phyloP scores from a whole-genome alignment of 2,113 vertebrate genomes.

The Corythaixoides concolor region DNA sequence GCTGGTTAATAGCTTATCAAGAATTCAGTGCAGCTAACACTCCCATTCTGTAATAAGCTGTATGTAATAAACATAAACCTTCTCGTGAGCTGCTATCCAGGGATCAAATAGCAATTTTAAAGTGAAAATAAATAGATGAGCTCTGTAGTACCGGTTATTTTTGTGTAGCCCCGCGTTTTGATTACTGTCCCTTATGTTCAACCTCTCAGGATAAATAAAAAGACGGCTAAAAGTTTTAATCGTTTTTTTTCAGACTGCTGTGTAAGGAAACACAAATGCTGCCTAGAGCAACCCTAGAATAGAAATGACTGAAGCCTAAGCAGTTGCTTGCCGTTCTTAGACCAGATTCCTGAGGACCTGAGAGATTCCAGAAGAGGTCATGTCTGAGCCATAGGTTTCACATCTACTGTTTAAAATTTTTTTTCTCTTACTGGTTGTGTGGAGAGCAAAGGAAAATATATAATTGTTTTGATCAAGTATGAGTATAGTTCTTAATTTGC shows the following conservation, averaged over 20 bases:
- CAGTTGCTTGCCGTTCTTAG: constrained; percentile 55
- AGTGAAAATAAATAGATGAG: not conserved
- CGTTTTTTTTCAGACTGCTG: not conserved
- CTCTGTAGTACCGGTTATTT: not conserved
- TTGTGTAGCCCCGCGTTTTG: not conserved
- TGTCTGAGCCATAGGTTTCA: not conserved
- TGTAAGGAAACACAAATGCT: not conserved
- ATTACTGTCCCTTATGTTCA: not conserved
- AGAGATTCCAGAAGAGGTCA: constrained; percentile 24
- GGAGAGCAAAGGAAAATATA: not conserved
- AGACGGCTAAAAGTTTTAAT: no score
- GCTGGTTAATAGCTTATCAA: constrained; percentile 36
- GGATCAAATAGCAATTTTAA: not conserved
- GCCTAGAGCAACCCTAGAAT: constrained; percentile 39
- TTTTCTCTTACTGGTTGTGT: not conserved
- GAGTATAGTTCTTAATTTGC: not conserved
- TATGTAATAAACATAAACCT: not conserved
- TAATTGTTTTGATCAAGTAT: not conserved
- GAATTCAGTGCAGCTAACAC: constrained; percentile 35
- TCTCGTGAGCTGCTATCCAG: not conserved
- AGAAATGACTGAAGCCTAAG: constrained; percentile 51
- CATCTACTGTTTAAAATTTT: not conserved
- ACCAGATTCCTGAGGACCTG: constrained; percentile 17
- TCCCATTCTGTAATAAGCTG: constrained; percentile 10
- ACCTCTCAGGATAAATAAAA: not conserved